A percentile compares a stretch with the other conserved stretches of the same genome.
Conservation (phyloP, 2,888 invertebrate genomes). For the Limnephilus lunatus region DNA sequence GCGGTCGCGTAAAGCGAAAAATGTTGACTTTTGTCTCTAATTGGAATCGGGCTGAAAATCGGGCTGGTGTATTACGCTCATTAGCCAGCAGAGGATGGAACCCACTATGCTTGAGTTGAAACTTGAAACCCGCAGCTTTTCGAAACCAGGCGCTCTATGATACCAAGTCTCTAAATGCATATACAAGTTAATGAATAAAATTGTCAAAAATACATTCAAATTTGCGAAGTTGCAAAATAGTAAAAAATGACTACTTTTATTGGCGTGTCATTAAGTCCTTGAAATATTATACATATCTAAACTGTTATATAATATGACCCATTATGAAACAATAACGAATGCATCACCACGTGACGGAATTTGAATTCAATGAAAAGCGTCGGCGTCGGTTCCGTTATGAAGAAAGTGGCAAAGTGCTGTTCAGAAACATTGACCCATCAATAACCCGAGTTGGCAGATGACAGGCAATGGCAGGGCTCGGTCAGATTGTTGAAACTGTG, state of each 20-base stretch:
- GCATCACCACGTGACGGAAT: background rate
- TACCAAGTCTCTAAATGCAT: too few species aligned
- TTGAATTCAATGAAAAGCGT: background rate
- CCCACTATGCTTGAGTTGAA: too few species aligned
- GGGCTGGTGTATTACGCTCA: too few species aligned
- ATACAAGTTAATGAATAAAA: background rate
- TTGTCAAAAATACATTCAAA: background rate
- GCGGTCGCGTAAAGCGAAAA: too few species aligned
- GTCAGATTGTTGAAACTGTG: background rate
- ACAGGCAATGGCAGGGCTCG: background rate
- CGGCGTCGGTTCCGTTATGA: background rate
- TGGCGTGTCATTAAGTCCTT: background rate
- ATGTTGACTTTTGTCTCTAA: too few species aligned
- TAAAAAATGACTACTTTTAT: background rate
- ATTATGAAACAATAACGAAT: background rate
- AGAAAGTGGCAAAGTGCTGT: background rate
- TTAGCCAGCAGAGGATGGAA: too few species aligned
- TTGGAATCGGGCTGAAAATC: too few species aligned
- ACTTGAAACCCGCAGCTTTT: too few species aligned
- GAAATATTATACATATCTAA: background rate
- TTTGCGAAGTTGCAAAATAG: background rate
- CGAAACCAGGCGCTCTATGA: too few species aligned
- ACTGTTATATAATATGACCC: too few species aligned
- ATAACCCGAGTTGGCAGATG: background rate
- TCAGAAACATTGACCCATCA: background rate